phyloP scores from a whole-genome alignment of 2,888 invertebrate genomes.

The Limnephilus marmoratus region DNA sequence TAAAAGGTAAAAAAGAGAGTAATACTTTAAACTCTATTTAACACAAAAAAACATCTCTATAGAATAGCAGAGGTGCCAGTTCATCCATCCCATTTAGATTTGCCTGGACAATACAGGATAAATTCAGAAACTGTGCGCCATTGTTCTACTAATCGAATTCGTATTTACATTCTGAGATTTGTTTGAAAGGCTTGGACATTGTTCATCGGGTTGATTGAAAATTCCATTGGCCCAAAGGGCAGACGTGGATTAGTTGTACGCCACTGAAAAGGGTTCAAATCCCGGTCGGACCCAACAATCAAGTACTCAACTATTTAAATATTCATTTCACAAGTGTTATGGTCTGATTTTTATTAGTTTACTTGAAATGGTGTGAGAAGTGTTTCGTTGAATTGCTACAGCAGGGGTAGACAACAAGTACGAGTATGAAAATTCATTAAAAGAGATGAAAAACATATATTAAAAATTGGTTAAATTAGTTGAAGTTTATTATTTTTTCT shows the following conservation, averaged over 20 bases:
- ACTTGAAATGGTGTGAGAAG: background rate
- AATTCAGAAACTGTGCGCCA: background rate
- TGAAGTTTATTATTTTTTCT: no score
- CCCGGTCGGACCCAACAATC: background rate
- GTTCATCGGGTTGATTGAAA: slow-evolving; percentile 5
- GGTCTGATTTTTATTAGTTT: background rate
- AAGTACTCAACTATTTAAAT: background rate
- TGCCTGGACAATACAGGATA: background rate
- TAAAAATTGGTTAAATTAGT: no score
- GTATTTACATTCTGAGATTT: slow-evolving; percentile 22
- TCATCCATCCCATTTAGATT: background rate
- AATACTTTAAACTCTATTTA: background rate
- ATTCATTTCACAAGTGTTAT: background rate
- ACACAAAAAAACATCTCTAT: background rate
- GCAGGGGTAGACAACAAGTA: no score
- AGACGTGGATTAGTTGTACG: background rate
- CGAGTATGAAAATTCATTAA: no score
- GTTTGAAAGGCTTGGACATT: slow-evolving; percentile 6
- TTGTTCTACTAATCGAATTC: slow-evolving; percentile 12
- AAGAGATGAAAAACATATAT: no score
- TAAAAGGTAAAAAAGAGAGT: no score
- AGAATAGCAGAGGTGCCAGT: background rate
- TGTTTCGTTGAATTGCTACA: no score
- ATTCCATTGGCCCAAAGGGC: slow-evolving; percentile 2
- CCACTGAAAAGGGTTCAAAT: background rate